phyloP scores from a whole-genome alignment of 2,797 vertebrate species.

The Acipenser transmontanus region DNA sequence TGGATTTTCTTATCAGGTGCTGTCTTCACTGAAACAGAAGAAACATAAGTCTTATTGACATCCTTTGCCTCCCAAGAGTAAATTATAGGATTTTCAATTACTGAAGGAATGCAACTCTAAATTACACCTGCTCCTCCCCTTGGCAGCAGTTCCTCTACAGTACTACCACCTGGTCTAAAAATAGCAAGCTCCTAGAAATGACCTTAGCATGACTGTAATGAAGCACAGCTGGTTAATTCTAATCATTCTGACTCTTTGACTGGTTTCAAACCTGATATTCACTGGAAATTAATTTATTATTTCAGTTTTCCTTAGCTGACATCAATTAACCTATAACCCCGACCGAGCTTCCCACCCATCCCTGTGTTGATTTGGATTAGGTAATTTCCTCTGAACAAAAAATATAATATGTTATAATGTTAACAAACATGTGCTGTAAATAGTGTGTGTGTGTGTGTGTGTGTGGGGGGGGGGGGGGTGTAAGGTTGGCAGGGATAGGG shows the following conservation, averaged over 20 bases:
- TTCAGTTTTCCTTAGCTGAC: too few relatives aligned
- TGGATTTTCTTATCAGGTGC: background rate
- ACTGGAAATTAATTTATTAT: too few relatives aligned
- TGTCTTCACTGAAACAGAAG: background rate
- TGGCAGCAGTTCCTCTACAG: conserved; percentile 13
- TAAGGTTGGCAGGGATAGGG: too few relatives aligned
- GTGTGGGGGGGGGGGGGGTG: too few relatives aligned
- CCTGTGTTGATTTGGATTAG: too few relatives aligned
- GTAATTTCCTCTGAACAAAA: too few relatives aligned
- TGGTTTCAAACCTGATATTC: too few relatives aligned
- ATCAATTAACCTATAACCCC: too few relatives aligned
- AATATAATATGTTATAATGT: too few relatives aligned
- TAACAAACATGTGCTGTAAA: too few relatives aligned
- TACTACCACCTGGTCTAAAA: conserved; percentile 12
- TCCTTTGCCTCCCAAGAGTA: background rate
- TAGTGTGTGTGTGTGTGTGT: too few relatives aligned
- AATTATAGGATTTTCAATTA: conserved; percentile 4
- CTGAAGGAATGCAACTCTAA: conserved; percentile 5
- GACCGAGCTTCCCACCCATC: too few relatives aligned
- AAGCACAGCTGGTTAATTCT: conserved; percentile 4
- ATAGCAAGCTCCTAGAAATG: conserved; percentile 21
- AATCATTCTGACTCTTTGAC: background rate
- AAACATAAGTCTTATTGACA: background rate
- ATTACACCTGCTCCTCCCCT: conserved; percentile 11
- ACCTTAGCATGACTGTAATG: conserved; percentile 18